A percentile compares a stretch with the other conserved stretches of the same genome.
Evolutionary conservation across 2,113 vertebrate species (phyloP).

Genomic region (Hucho hucho): DNA sequence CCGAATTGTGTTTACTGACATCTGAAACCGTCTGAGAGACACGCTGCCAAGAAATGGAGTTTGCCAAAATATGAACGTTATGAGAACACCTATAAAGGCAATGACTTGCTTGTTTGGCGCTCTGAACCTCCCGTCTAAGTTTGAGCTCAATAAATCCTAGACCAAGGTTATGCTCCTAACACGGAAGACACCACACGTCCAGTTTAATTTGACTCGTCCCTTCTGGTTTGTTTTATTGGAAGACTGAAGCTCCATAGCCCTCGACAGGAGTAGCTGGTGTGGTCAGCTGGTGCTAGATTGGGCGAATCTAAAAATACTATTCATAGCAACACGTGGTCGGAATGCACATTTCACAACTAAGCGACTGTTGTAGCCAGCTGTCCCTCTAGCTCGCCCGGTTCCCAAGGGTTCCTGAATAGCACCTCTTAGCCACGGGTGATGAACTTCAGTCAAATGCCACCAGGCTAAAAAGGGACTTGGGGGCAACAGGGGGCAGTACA

Average conservation of each 20-base stretch:
- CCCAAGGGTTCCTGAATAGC: conserved; percentile 5
- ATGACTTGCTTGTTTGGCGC: conserved; percentile 8
- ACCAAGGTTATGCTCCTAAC: conserved; percentile 7
- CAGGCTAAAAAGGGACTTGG: conserved; percentile 41
- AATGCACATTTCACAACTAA: background rate
- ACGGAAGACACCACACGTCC: background rate
- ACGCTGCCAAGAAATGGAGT: conserved; percentile 20
- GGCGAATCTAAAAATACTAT: conserved; percentile 7
- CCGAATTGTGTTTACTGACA: conserved; percentile 34
- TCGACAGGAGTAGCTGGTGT: background rate
- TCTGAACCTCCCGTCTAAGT: conserved; percentile 6
- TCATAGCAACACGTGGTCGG: conserved; percentile 20
- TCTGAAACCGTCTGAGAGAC: conserved; percentile 32
- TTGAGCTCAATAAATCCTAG: conserved; percentile 25
- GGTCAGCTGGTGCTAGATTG: background rate
- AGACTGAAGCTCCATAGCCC: conserved; percentile 2
- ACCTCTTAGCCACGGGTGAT: conserved; percentile 13
- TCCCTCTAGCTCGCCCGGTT: background rate
- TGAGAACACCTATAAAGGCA: conserved; percentile 31
- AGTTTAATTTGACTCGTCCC: background rate
- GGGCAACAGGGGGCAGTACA: conserved; percentile 32
- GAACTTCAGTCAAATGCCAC: conserved; percentile 41
- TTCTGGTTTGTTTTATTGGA: background rate
- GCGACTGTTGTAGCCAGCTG: background rate
- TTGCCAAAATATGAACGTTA: conserved; percentile 21